A percentile compares a stretch with the other conserved stretches of the same genome.
phyloP scores from a whole-genome alignment of 2,113 vertebrate species.

The Hiodon alosoides region DNA sequence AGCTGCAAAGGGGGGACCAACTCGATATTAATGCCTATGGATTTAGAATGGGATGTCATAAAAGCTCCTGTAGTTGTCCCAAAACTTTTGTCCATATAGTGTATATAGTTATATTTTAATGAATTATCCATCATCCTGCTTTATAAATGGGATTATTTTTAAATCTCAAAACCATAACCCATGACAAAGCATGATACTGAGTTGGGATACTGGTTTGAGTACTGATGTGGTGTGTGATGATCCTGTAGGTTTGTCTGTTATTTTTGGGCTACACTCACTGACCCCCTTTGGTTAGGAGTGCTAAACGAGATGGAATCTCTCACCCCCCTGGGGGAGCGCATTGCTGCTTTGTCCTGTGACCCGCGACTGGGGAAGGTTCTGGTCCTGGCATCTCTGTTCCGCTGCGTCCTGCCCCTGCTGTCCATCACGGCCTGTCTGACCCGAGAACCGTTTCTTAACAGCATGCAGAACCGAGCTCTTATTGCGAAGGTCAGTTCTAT shows the following conservation, averaged over 20 bases:
- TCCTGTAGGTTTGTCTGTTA: not conserved
- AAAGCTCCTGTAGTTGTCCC: too few species aligned
- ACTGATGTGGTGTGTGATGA: not conserved
- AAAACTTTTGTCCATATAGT: too few species aligned
- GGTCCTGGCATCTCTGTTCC: constrained; percentile 81
- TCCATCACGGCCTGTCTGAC: constrained; percentile 85
- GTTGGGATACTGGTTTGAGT: not conserved
- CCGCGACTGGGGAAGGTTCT: constrained; percentile 88
- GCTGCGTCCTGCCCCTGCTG: constrained; percentile 81
- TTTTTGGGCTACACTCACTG: not conserved
- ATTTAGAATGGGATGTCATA: too few species aligned
- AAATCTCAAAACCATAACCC: too few species aligned
- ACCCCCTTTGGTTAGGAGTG: constrained; percentile 61
- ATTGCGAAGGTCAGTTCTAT: constrained; percentile 73
- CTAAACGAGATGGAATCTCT: constrained; percentile 78
- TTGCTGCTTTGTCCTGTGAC: constrained; percentile 85
- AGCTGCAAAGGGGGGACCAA: too few species aligned
- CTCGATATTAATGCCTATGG: too few species aligned
- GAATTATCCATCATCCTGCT: not conserved
- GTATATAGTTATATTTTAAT: too few species aligned
- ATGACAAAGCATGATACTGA: too few species aligned
- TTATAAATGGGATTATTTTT: not conserved
- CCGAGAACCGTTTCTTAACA: constrained; percentile 91
- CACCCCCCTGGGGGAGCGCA: constrained; percentile 80
- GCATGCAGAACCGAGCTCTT: constrained; percentile 76